Base-by-base conservation (phyloP, 2,888 invertebrate genomes). In the Philonicus albiceps region DNA sequence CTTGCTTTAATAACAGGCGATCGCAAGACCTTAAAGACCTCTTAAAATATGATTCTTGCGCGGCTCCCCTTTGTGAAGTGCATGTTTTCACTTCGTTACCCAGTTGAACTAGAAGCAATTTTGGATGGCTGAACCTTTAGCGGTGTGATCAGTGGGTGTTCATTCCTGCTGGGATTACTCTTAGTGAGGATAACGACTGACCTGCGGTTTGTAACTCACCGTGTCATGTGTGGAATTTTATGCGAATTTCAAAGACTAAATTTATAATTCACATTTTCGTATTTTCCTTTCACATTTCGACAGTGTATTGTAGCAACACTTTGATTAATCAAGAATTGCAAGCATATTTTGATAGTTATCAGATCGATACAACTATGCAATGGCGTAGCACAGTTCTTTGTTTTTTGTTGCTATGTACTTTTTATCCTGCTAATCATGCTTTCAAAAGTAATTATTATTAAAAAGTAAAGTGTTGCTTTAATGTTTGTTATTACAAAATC, bases 1-100 rank as follows among this genome's bases (percentile, higher is more conserved):
- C 49, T 78, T 30, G 78, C 30, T 78, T 43, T 78, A 78, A 78
- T 78, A 64, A 11, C 64, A 78, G 76, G 19, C 49, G 78, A 78
- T 49, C 49, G 27, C 22, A 11, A 78, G 78, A 78, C 78, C 49
- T 78, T 78, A 49, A 78, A 78, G 78, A 78, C 78, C 78, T 78
- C 53, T 76, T 78, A 78, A 78, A 78, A 78, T 78, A 78, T 78
- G 78, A 78, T 78, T 78, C 49, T 43, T 78, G n/a, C 49, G 49
- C 49, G 78, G 49, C 3, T 78, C 27, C 78, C 49, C 78, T 78
- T 78, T 78, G 78, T 74, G 31, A 16, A n/a, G 78, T 49, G 43
- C 43, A 78, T 22, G 49, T 78, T 78, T 78, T 53, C 78, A 78
- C 78, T 78, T 43, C 43, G 78, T 27, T 78, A 78, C 22, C 49